Evolutionary conservation across 2,113 vertebrate species (phyloP).

Genomic region (Hipposideros armiger): DNA sequence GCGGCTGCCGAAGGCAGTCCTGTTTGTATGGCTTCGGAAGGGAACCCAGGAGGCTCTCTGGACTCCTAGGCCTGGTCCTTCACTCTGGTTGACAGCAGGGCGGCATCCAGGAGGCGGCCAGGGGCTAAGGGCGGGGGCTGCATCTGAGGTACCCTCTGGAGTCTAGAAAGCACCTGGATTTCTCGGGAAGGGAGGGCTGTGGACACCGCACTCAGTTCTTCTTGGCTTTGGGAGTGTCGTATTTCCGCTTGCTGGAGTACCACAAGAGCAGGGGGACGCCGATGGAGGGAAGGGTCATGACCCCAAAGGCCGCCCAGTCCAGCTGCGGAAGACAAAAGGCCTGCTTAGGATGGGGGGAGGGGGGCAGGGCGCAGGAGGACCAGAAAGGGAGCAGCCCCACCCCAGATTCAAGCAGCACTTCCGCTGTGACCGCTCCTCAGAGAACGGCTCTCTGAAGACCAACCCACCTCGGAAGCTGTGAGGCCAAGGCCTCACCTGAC

Average conservation of each 20-base stretch:
- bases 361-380: neutral
- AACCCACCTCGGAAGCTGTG: neutral
- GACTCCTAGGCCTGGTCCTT: slow-evolving; percentile 11
- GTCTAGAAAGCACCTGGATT: slow-evolving; percentile 72
- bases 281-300: slow-evolving; percentile 98
- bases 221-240: slow-evolving; percentile 95
- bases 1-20: neutral
- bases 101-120: slow-evolving; percentile 24
- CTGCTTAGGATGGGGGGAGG: neutral
- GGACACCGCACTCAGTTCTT: slow-evolving; percentile 91
- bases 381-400: neutral
- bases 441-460: neutral
- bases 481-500: neutral
- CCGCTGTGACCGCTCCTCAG: neutral
- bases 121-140: neutral
- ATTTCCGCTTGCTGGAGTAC: slow-evolving; percentile 99
- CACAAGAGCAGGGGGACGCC: slow-evolving; percentile 97
- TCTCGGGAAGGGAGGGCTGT: neutral
- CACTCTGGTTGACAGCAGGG: neutral
- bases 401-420: neutral
- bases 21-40: slow-evolving; percentile 27
- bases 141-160: neutral
- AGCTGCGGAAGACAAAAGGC: slow-evolving; percentile 86
- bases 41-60: slow-evolving; percentile 15
- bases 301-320: slow-evolving; percentile 98